phyloP scores from a whole-genome alignment of 2,888 invertebrate species.

The Drosophila austrosaltans region DNA sequence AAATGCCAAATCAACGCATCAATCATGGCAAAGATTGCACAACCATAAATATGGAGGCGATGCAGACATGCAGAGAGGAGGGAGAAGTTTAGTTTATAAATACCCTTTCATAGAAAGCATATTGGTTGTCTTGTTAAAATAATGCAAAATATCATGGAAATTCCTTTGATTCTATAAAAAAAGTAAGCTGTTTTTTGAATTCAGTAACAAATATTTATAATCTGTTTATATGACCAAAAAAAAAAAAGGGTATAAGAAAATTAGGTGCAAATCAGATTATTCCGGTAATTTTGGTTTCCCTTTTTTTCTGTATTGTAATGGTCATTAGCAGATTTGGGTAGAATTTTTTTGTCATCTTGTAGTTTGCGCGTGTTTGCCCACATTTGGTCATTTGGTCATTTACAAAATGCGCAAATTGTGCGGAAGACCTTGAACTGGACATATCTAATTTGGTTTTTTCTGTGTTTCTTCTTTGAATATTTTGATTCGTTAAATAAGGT shows the following conservation, averaged over 20 bases:
- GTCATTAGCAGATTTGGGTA: constrained; percentile 39
- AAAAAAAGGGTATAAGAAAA: background rate
- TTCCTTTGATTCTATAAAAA: too few species aligned
- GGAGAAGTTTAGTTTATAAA: background rate
- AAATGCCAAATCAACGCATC: constrained; percentile 68
- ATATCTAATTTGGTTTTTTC: constrained; percentile 42
- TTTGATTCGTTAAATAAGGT: constrained; percentile 63
- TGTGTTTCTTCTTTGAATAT: constrained; percentile 2
- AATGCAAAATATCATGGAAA: too few species aligned
- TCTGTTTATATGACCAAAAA: background rate
- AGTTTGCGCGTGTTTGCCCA: constrained; percentile 22
- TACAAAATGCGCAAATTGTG: constrained; percentile 39
- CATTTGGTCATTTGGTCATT: constrained; percentile 39
- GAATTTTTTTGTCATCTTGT: constrained; percentile 36
- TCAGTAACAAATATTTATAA: background rate
- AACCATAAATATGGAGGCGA: constrained; percentile 39
- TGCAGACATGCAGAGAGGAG: background rate
- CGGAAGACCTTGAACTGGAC: constrained; percentile 66
- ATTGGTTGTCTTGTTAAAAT: background rate
- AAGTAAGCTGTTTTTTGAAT: background rate
- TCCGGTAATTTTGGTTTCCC: background rate
- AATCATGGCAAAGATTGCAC: constrained; percentile 65
- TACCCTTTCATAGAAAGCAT: background rate
- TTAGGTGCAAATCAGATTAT: too few species aligned
- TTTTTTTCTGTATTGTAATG: constrained; percentile 9